phyloP scores from a whole-genome alignment of 1,140 invertebrate species.

The Glossosoma conforme region DNA sequence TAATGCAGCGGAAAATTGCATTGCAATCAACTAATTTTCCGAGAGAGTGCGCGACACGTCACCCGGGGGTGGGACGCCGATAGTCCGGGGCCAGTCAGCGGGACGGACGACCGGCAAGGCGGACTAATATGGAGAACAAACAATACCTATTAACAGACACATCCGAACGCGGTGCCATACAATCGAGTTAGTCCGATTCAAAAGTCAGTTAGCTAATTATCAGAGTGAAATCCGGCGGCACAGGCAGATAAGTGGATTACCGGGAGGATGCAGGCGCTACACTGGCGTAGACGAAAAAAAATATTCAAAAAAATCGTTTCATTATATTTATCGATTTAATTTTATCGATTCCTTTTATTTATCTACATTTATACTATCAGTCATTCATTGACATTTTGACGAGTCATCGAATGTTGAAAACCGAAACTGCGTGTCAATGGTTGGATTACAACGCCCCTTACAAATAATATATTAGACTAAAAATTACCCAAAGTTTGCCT shows the following conservation, averaged over 20 bases:
- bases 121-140: conserved; percentile 7
- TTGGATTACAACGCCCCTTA: no score
- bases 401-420: no score
- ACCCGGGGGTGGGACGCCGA: no score
- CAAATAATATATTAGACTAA: no score
- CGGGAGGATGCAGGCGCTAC: not conserved
- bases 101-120: not conserved
- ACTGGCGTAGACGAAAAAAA: no score
- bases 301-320: no score
- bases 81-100: not conserved
- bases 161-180: not conserved
- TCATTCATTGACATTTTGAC: no score
- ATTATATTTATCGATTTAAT: no score
- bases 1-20: conserved; percentile 13
- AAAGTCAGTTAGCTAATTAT: conserved; percentile 26
- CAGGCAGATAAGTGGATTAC: conserved; percentile 11
- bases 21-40: conserved; percentile 25
- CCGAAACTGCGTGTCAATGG: no score
- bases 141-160: conserved; percentile 5
- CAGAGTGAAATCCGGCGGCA: conserved; percentile 10
- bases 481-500: no score
- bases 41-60: conserved; percentile 6
- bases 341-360: no score
- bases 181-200: conserved; percentile 6
- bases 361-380: no score